Evolutionary conservation across 2,113 vertebrate species (phyloP).

Genomic region (Emydura subglobosa): DNA sequence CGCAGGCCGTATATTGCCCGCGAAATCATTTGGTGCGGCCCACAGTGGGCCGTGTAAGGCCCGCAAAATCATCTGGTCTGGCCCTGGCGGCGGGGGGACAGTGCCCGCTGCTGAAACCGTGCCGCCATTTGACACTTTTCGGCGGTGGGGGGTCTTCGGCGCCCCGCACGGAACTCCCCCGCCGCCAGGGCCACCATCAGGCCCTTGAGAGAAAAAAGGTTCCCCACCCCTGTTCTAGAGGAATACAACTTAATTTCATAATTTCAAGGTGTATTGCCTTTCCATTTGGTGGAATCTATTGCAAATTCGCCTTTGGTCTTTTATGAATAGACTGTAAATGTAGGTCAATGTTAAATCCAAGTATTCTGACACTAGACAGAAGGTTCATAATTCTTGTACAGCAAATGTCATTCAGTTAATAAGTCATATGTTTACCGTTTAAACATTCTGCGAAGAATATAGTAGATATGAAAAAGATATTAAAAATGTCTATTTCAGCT

Average conservation of each 20-base stretch:
- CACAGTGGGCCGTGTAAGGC: no score
- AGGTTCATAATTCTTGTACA: background rate
- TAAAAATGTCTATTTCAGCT: background rate
- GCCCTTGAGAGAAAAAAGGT: no score
- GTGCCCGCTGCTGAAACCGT: no score
- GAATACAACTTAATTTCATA: background rate
- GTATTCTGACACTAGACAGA: background rate
- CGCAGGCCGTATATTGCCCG: no score
- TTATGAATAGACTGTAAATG: background rate
- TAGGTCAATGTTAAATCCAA: background rate
- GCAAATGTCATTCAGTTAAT: background rate
- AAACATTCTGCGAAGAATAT: background rate
- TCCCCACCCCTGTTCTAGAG: background rate
- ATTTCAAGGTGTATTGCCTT: background rate
- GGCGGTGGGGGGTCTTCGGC: no score
- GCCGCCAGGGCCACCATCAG: no score
- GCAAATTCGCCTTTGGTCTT: background rate
- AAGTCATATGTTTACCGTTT: background rate
- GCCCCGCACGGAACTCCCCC: no score
- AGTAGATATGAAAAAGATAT: background rate
- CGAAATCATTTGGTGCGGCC: no score
- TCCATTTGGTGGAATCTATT: background rate
- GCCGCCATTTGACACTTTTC: no score
- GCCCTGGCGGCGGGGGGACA: no score
- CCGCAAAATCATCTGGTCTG: no score